These are phyloP conservation scores for Ariopsis seemanni DNA, from an alignment of 2,113 vertebrate species.

Conservation along the genomic window DNA sequence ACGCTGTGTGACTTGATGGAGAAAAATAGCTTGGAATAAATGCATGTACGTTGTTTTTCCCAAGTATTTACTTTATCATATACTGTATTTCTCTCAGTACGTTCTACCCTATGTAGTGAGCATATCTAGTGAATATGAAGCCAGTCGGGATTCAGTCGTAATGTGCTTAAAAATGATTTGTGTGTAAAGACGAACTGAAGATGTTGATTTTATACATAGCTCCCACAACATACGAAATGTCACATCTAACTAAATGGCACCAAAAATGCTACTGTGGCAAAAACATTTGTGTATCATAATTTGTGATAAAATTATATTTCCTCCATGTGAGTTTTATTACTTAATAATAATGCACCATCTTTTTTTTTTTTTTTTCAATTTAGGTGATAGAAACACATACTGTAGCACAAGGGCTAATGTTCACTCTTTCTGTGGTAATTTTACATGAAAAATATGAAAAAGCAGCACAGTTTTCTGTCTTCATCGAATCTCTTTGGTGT, in stretches of 20 bases:
- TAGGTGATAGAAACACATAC: neutral
- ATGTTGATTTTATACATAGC: neutral
- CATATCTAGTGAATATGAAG: neutral
- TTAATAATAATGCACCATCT: neutral
- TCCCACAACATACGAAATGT: neutral
- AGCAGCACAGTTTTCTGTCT: neutral
- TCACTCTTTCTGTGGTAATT: neutral
- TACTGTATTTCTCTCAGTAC: neutral
- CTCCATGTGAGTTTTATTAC: neutral
- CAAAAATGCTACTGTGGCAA: neutral
- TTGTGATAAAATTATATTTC: neutral
- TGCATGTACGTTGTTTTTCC: neutral
- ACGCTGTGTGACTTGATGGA: neutral
- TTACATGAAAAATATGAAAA: neutral
- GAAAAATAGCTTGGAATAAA: neutral
- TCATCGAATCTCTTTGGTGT: neutral
- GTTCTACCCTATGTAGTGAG: neutral
- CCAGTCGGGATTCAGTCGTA: neutral
- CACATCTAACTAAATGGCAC: neutral
- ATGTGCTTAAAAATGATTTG: neutral
- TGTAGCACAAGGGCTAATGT: neutral
- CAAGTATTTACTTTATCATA: neutral
- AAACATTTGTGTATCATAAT: neutral
- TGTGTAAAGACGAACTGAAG: neutral
- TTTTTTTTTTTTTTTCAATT: neutral